These are phyloP conservation scores for Pantherophis alleghaniensis DNA, from an alignment of 2,797 vertebrate genomes.

Conservation along the genomic window DNA sequence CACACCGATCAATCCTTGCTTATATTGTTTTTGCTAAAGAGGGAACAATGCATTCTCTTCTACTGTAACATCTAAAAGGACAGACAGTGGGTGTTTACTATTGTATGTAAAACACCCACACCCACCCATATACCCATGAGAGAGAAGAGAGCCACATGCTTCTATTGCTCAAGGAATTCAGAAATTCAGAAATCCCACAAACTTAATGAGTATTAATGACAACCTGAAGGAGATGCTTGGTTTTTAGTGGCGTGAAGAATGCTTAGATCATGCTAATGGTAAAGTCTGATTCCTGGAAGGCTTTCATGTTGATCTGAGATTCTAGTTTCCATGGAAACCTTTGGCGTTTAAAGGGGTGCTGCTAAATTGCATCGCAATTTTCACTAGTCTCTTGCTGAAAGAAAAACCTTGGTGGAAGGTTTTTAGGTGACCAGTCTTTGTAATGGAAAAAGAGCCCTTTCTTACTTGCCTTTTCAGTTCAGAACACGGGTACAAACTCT, in stretches of 20 bases:
- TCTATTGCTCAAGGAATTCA: slow-evolving; percentile 4
- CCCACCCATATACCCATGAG: neutral
- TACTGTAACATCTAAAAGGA: neutral
- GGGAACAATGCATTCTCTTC: slow-evolving; percentile 9
- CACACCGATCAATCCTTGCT: neutral
- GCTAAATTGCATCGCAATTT: slow-evolving; percentile 68
- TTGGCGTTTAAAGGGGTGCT: slow-evolving; percentile 63
- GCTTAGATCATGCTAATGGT: slow-evolving; percentile 64
- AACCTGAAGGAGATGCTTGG: slow-evolving; percentile 45
- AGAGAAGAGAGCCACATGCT: neutral
- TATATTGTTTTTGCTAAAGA: slow-evolving; percentile 11
- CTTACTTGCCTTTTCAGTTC: slow-evolving; percentile 37
- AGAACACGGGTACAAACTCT: slow-evolving; percentile 38
- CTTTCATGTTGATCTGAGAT: slow-evolving; percentile 67
- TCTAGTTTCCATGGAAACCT: slow-evolving; percentile 69
- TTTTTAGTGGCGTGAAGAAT: slow-evolving; percentile 42
- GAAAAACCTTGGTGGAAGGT: slow-evolving; percentile 60
- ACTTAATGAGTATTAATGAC: slow-evolving; percentile 56
- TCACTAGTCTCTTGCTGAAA: slow-evolving; percentile 58
- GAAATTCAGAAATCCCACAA: slow-evolving; percentile 27
- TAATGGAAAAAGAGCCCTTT: slow-evolving; percentile 46
- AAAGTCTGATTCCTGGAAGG: slow-evolving; percentile 58
- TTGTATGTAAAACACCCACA: neutral
- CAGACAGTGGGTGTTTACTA: neutral
- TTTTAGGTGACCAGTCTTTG: slow-evolving; percentile 46